Conservation (phyloP, 2,888 invertebrate species). For the Arctia plantaginis region DNA sequence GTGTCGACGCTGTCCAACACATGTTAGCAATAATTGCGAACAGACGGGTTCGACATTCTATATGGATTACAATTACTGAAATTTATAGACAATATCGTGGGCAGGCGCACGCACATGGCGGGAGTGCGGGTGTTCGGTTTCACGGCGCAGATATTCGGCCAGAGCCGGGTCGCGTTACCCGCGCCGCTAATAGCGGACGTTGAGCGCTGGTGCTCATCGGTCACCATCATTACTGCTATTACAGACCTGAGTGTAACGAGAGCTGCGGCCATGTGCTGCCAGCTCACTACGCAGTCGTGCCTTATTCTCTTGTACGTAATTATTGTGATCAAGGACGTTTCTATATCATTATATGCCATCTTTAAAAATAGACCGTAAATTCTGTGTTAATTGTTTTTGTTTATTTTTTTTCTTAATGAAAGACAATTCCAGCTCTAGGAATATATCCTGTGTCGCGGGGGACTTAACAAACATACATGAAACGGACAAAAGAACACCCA, state of each 20-base stretch:
- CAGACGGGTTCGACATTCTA: slow-evolving; percentile 7
- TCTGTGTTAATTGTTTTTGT: neutral
- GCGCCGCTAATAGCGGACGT: slow-evolving; percentile 9
- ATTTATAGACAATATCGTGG: neutral
- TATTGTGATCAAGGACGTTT: neutral
- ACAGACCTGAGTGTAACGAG: slow-evolving; percentile 1
- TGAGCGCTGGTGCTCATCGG: neutral
- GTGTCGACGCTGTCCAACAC: slow-evolving; percentile 3
- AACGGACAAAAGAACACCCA: no score
- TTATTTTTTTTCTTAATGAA: neutral
- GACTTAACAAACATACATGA: no score
- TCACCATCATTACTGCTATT: slow-evolving; percentile 3
- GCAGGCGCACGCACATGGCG: slow-evolving; percentile 11
- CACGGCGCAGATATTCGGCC: slow-evolving; percentile 12
- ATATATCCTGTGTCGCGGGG: neutral
- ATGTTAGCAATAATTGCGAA: slow-evolving; percentile 14
- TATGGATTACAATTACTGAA: neutral
- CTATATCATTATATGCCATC: neutral
- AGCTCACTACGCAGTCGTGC: neutral
- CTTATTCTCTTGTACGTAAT: neutral
- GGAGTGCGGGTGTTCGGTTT: slow-evolving; percentile 1
- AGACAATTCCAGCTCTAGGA: neutral
- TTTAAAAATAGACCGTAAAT: neutral
- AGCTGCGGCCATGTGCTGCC: neutral
- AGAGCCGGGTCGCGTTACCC: slow-evolving; percentile 10